Percentiles rank a stretch among this genome's conserved stretches.
Conservation (phyloP, 30 jellyfish, hydroid and myxozoan species). For the Chrysaora quinquecirrha region DNA sequence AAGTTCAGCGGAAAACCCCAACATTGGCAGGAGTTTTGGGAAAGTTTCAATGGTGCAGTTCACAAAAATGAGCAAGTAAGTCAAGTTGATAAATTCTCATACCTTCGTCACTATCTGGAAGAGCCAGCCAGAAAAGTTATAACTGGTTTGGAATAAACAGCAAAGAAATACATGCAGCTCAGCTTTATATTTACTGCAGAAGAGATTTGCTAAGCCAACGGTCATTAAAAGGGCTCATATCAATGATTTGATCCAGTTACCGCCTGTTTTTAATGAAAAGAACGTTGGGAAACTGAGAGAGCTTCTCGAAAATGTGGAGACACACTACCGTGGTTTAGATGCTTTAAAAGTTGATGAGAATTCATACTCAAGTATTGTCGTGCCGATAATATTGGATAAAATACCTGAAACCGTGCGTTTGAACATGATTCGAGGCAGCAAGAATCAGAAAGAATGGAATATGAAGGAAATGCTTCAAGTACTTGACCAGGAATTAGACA, state of each 20-base stretch:
- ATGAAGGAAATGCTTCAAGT: too few species aligned
- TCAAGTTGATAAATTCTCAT: constrained; percentile 29
- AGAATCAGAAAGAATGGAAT: too few species aligned
- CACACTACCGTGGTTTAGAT: too few species aligned
- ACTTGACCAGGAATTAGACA: too few species aligned
- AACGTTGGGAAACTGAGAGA: constrained; percentile 11
- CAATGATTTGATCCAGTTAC: constrained; percentile 9
- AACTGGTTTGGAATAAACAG: constrained; percentile 42
- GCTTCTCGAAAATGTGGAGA: constrained; percentile 41
- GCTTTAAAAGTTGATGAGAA: too few species aligned
- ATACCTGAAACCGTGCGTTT: too few species aligned
- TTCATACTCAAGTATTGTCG: too few species aligned
- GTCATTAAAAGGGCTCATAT: constrained; percentile 46
- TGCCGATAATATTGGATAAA: too few species aligned
- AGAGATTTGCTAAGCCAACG: constrained; percentile 44
- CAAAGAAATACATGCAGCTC: constrained; percentile 33
- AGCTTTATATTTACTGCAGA: constrained; percentile 24
- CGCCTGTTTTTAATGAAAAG: constrained; percentile 21
- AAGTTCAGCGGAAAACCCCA: constrained; percentile 37
- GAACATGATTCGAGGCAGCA: too few species aligned
- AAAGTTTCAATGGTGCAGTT: constrained; percentile 37
- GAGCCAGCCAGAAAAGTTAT: constrained; percentile 47
- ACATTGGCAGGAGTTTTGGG: constrained; percentile 60
- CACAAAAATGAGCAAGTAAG: too few species aligned
- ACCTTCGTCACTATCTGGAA: constrained; percentile 12